These are phyloP conservation scores for Molanna angustata DNA, from an alignment of 2,888 invertebrate species.

Conservation along the genomic window DNA sequence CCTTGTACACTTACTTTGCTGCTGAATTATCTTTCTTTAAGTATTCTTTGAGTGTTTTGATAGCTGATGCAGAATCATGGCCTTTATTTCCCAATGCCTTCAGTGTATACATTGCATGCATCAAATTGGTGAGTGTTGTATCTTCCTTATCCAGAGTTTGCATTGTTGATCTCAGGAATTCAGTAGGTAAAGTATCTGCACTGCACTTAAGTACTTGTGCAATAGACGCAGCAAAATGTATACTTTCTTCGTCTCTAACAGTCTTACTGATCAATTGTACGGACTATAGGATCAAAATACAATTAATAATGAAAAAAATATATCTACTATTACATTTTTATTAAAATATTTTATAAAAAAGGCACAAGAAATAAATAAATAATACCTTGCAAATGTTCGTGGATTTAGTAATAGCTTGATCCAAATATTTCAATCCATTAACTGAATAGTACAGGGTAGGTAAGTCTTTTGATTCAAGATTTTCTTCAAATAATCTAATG, in stretches of 20 bases:
- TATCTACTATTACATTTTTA: too few relatives aligned
- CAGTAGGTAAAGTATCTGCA: conserved; percentile 50
- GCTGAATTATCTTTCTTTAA: conserved; percentile 84
- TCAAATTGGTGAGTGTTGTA: conserved; percentile 66
- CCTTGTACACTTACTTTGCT: conserved; percentile 61
- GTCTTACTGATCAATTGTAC: too few relatives aligned
- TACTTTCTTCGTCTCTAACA: conserved; percentile 12
- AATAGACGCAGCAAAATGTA: conserved; percentile 64
- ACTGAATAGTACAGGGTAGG: conserved; percentile 69
- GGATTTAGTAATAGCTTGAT: conserved; percentile 56
- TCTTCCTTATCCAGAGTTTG: conserved; percentile 64
- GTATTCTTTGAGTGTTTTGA: conserved; percentile 69
- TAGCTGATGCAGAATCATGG: conserved; percentile 64
- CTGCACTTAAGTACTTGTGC: conserved; percentile 59
- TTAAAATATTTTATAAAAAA: too few relatives aligned
- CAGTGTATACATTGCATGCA: conserved; percentile 68
- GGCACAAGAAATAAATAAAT: too few relatives aligned
- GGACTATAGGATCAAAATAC: too few relatives aligned
- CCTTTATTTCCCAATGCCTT: conserved; percentile 65
- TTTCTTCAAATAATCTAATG: conserved; percentile 45
- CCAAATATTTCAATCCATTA: conserved; percentile 67
- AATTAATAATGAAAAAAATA: too few relatives aligned
- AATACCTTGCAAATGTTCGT: conserved; percentile 57
- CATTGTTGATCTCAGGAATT: conserved; percentile 51
- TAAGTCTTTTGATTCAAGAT: conserved; percentile 48